phyloP scores from a whole-genome alignment of 2,888 invertebrate genomes.

The Mesorhabditis spiculigera region DNA sequence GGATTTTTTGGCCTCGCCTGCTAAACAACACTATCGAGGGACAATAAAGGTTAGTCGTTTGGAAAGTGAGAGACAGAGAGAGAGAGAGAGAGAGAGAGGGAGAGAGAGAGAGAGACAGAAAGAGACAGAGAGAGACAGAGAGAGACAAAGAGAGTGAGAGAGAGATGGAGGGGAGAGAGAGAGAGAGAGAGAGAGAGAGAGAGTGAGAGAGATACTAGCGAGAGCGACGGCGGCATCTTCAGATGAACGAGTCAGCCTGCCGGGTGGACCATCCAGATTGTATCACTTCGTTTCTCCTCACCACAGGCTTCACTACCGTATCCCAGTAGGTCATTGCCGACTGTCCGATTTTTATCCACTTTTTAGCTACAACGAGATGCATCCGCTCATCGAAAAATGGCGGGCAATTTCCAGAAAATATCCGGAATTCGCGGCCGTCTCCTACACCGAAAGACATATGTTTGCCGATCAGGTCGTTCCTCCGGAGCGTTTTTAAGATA shows the following conservation, averaged over 20 bases:
- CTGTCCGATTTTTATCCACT: neutral
- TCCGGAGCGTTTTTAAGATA: neutral
- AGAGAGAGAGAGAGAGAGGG: no score
- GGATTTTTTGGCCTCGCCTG: neutral
- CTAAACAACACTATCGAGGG: neutral
- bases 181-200: no score
- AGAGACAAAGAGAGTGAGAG: no score
- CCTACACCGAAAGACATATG: conserved; percentile 39
- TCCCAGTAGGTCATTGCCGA: conserved; percentile 14
- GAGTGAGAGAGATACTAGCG: no score
- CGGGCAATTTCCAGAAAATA: conserved; percentile 28
- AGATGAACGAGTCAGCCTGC: conserved; percentile 25
- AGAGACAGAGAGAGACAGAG: no score
- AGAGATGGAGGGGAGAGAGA: no score
- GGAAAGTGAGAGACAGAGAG: no score
- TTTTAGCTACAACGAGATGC: conserved; percentile 38
- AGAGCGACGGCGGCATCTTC: neutral
- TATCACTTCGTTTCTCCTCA: conserved; percentile 34
- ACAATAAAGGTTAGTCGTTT: neutral
- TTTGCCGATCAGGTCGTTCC: conserved; percentile 37
- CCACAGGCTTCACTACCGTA: conserved; percentile 42
- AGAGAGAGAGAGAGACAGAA: no score
- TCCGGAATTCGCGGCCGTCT: conserved; percentile 26
- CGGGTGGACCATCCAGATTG: conserved; percentile 30
- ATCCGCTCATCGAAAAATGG: conserved; percentile 39